Percentiles rank a stretch among this genome's conserved stretches.
Evolutionary conservation across 2,113 vertebrate genomes (phyloP).

Genomic region (Noturus placidus): DNA sequence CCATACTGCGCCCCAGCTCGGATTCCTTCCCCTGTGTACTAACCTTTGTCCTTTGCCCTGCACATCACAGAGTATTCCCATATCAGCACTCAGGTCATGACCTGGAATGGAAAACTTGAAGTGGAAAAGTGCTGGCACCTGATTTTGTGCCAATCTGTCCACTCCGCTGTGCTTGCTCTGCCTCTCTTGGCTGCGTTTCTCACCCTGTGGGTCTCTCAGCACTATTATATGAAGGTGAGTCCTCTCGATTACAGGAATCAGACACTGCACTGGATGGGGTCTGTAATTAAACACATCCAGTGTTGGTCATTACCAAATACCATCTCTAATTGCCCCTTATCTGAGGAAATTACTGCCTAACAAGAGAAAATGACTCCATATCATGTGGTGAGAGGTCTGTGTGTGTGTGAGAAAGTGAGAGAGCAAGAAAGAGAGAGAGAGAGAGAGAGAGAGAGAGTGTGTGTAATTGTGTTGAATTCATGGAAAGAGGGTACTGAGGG

Average conservation of each 20-base stretch:
- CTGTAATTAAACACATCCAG: conserved; percentile 77
- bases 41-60: conserved; percentile 64
- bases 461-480: conserved; percentile 37
- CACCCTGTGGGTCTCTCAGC: conserved; percentile 53
- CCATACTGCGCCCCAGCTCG: conserved; percentile 54
- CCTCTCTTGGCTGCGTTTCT: conserved; percentile 47
- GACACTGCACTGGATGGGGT: conserved; percentile 66
- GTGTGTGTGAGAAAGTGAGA: conserved; percentile 1
- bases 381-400: conserved; percentile 52
- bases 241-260: conserved; percentile 66
- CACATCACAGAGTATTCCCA: conserved; percentile 55
- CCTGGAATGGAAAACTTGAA: conserved; percentile 17
- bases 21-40: conserved; percentile 67
- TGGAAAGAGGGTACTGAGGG: conserved; percentile 24
- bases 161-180: background rate
- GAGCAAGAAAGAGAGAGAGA: background rate
- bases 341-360: conserved; percentile 71
- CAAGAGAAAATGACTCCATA: conserved; percentile 59
- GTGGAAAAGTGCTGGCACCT: conserved; percentile 9
- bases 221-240: conserved; percentile 56
- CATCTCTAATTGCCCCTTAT: conserved; percentile 76
- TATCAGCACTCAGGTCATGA: conserved; percentile 47
- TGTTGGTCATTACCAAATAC: conserved; percentile 76
- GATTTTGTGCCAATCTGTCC: conserved; percentile 9
- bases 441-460: too few relatives aligned